Evolutionary conservation across 2,113 vertebrate species (phyloP).

Genomic region (Meles meles): DNA sequence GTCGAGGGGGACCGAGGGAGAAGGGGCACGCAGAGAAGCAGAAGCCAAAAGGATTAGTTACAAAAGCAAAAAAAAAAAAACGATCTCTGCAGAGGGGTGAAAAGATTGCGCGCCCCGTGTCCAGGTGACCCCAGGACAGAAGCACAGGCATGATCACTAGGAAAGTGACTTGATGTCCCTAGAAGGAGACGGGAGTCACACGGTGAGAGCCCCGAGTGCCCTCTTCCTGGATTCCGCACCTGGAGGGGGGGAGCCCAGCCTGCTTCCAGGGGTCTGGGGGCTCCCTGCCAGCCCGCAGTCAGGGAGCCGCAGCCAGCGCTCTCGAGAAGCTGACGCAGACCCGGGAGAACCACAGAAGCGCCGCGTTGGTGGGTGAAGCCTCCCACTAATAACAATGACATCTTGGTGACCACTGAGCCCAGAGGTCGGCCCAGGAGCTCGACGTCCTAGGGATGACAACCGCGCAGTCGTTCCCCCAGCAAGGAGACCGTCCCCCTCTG

Average conservation of each 20-base stretch:
- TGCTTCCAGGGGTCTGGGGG: too few species aligned
- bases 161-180: background rate
- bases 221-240: background rate
- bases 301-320: background rate
- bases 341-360: background rate
- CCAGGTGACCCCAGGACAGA: background rate
- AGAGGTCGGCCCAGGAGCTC: too few species aligned
- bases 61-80: background rate
- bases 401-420: background rate
- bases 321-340: background rate
- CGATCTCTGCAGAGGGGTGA: background rate
- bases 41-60: background rate
- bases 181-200: fast-evolving
- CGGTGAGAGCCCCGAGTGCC: too few species aligned
- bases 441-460: fast-evolving
- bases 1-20: background rate
- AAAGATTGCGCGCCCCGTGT: background rate
- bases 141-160: background rate
- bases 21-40: background rate
- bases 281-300: background rate
- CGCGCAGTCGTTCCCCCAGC: too few species aligned
- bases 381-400: background rate
- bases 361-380: background rate
- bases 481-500: background rate
- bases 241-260: too few species aligned